phyloP scores from a whole-genome alignment of 2,797 vertebrate genomes.

The Liparis tanakae region DNA sequence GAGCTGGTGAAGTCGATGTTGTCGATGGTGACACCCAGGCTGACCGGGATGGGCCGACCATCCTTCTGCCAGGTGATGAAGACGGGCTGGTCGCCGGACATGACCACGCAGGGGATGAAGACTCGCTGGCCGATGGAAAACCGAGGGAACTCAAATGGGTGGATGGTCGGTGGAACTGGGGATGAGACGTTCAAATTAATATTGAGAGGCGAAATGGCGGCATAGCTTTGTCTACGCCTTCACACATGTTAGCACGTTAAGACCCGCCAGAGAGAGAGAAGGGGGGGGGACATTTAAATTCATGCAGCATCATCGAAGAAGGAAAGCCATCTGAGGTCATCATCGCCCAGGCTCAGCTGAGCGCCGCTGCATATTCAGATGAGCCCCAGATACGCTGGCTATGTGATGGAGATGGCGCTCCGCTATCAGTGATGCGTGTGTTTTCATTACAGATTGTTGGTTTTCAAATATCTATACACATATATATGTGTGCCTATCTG shows the following conservation, averaged over 20 bases:
- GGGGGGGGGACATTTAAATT: constrained; percentile 59
- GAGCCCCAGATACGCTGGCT: constrained; percentile 57
- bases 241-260: constrained; percentile 72
- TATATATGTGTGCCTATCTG: constrained; percentile 45
- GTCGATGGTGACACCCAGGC: constrained; percentile 96
- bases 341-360: constrained; percentile 61
- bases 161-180: constrained; percentile 96
- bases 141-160: constrained; percentile 96
- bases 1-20: constrained; percentile 99
- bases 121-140: constrained; percentile 98
- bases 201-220: constrained; percentile 65
- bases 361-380: constrained; percentile 66
- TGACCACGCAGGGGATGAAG: constrained; percentile 97
- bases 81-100: constrained; percentile 96
- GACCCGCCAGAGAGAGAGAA: constrained; percentile 36
- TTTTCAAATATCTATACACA: constrained; percentile 35
- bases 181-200: constrained; percentile 21
- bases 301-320: constrained; percentile 72
- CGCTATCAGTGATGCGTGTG: constrained; percentile 55
- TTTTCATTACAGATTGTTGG: constrained; percentile 17
- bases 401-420: constrained; percentile 57
- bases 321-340: constrained; percentile 75
- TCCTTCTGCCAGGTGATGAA: constrained; percentile 99
- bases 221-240: constrained; percentile 70
- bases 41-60: constrained; percentile 91